Evolutionary conservation across 2,113 vertebrate genomes (phyloP), one percentile per base, ranked within the genome.

Genomic region (Cyprinodon brontotheroides): DNA sequence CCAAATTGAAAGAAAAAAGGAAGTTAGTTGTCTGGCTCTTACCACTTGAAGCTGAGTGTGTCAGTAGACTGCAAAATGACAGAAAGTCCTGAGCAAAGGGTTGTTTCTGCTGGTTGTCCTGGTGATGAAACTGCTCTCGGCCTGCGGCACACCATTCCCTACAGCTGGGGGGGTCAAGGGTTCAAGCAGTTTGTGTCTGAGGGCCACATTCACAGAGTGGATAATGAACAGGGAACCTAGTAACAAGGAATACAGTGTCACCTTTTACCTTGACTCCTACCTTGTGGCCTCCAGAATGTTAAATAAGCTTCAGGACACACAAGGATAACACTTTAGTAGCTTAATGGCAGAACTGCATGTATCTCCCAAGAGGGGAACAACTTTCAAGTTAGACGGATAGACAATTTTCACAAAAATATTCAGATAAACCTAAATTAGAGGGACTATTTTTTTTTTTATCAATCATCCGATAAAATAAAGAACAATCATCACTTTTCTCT

Each of bases 21-120:
- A 22, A 60, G 86, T 86, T 78, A 86, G 71, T 77, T 88, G 62
- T 90, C 89, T 83, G 86, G 61, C 38, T 57, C 13, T 76, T 4
- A 41, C 59, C 11, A 22, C 78, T 61, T n/a, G 71, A 29, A 3
- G 13, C 66, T 3, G 6, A 73, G 77, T 82, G 80, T 74, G 72
- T 83, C 72, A 22, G 6, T 48, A 43, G 17, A 11, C 75, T 70
- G 79, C 72, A 72, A 60, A 75, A 61, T n/a, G 67, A 72, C 60
- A 43, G 67, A 84, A 89, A 87, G 82, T 89, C 78, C 87, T 80
- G 85, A 89, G 83, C 83, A 59, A 41, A 39, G 38, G 73, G 79
- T 20, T 57, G 50, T 75, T 15, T 62, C 70, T 38, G 5, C 47
- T n/a, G 71, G 87, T 86, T 84, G 89, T 76, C 85, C 83, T 77